These are phyloP conservation scores for Nannoperca australis DNA, from an alignment of 2,797 vertebrate genomes.

Conservation along the genomic window DNA sequence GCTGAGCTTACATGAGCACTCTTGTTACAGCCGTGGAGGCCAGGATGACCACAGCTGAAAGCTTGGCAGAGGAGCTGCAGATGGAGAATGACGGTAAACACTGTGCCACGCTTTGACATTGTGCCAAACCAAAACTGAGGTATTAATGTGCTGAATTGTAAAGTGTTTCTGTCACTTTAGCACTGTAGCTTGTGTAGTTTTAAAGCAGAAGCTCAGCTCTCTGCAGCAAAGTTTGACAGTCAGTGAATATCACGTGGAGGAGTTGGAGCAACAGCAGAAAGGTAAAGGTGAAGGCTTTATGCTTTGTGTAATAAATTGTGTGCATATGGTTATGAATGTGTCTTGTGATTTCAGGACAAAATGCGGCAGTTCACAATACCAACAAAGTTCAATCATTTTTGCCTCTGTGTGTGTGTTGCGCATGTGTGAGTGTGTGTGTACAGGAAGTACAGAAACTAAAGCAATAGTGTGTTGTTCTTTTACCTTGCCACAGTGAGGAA, in stretches of 20 bases:
- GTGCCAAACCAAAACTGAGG: neutral
- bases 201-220: constrained; percentile 5
- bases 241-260: neutral
- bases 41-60: constrained; percentile 45
- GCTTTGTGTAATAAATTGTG: neutral
- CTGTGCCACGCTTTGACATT: neutral
- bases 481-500: constrained; percentile 38
- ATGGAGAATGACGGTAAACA: constrained; percentile 32
- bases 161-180: constrained; percentile 1
- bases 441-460: neutral
- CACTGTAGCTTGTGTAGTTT: no score
- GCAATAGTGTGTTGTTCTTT: neutral
- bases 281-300: constrained; percentile 20
- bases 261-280: constrained; percentile 42
- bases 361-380: constrained; percentile 6
- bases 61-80: constrained; percentile 23
- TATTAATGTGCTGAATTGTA: neutral
- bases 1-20: neutral
- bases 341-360: constrained; percentile 23
- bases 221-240: constrained; percentile 23
- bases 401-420: neutral
- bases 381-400: constrained; percentile 10
- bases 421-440: neutral
- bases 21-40: constrained; percentile 35
- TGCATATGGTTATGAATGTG: neutral